phyloP scores from a whole-genome alignment of 1,140 invertebrate genomes.

The Pseudomyrmex flavicornis region DNA sequence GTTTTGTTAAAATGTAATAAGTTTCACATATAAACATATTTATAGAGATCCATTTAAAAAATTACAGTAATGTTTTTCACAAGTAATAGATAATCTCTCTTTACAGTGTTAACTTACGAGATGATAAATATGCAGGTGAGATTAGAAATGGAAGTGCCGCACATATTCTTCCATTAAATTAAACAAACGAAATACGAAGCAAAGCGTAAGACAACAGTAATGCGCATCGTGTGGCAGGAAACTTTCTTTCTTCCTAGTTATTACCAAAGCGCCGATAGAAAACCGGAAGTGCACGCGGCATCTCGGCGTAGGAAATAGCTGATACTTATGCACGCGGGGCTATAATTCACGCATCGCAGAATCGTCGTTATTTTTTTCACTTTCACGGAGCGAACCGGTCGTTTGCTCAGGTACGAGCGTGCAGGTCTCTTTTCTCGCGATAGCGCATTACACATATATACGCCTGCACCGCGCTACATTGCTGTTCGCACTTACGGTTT shows the following conservation, averaged over 20 bases:
- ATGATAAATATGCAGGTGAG: conserved; percentile 30
- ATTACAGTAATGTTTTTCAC: not conserved
- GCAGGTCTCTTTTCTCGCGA: conserved; percentile 11
- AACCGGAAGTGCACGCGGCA: conserved; percentile 73
- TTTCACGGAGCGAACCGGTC: conserved; percentile 75
- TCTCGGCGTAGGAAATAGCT: conserved; percentile 70
- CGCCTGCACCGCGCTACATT: not conserved
- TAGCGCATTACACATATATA: not conserved
- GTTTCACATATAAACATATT: not conserved
- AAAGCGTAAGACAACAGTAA: not conserved
- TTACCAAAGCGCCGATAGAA: conserved; percentile 74
- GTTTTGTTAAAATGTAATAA: not conserved
- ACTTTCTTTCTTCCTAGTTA: conserved; percentile 75
- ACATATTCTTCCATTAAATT: not conserved
- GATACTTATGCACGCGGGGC: conserved; percentile 58
- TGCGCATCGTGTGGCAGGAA: conserved; percentile 28
- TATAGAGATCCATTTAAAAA: not conserved
- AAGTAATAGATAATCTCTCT: no score
- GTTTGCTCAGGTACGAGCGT: conserved; percentile 41
- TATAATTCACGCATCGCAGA: conserved; percentile 79
- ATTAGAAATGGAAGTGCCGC: conserved; percentile 19
- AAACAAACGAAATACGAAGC: not conserved
- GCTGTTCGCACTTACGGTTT: not conserved
- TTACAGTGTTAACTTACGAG: not conserved
- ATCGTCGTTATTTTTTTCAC: conserved; percentile 80